These are phyloP conservation scores for Dione juno DNA, from an alignment of 2,888 invertebrate species.

Conservation along the genomic window DNA sequence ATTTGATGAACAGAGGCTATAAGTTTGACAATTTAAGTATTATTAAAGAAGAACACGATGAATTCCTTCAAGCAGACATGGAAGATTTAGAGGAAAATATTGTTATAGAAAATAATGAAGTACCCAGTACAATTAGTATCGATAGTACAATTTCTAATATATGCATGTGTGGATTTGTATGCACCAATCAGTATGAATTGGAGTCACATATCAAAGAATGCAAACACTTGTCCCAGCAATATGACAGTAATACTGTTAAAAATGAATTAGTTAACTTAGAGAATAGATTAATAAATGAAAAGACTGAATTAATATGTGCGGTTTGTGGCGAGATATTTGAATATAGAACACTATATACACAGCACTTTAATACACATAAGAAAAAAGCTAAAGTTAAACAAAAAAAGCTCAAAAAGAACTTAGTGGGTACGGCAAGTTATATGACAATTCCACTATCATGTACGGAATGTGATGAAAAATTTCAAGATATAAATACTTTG, in stretches of 20 bases:
- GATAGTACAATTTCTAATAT: conserved; percentile 10
- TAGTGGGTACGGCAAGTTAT: conserved; percentile 38
- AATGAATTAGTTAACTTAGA: conserved; percentile 14
- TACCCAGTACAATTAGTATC: background rate
- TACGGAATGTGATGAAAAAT: conserved; percentile 30
- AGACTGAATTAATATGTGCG: conserved; percentile 29
- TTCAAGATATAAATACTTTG: conserved; percentile 18
- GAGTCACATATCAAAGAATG: conserved; percentile 31
- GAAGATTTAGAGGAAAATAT: conserved; percentile 25
- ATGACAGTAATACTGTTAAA: conserved; percentile 14
- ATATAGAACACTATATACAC: conserved; percentile 14
- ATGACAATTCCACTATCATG: conserved; percentile 37
- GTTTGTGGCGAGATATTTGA: conserved; percentile 20
- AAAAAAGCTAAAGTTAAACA: conserved; percentile 21
- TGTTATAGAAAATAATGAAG: conserved; percentile 21
- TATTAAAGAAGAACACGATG: conserved; percentile 43
- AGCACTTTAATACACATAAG: conserved; percentile 35
- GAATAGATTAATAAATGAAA: conserved; percentile 19
- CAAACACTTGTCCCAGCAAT: conserved; percentile 17
- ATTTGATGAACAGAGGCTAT: conserved; percentile 4
- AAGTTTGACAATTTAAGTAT: conserved; percentile 19
- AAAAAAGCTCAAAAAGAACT: conserved; percentile 35
- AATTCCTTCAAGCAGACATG: conserved; percentile 34
- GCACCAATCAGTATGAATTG: conserved; percentile 26
- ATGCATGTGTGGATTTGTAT: conserved; percentile 27